Base-by-base conservation (phyloP, 2,797 vertebrate genomes). In the Synanceia verrucosa region DNA sequence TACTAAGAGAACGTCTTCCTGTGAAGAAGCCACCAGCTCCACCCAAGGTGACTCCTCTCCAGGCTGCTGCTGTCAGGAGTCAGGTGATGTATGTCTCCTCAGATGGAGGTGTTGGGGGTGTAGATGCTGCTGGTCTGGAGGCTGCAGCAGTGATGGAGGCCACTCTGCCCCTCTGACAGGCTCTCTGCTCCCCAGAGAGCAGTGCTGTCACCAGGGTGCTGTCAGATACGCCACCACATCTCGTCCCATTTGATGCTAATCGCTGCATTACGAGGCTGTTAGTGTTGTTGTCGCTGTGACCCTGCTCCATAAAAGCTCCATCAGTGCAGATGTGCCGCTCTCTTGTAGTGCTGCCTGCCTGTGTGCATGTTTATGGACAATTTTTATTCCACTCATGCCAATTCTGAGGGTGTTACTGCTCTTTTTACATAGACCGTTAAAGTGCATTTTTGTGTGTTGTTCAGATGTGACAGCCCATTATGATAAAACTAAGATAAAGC, bases 11-110 rank as follows among this genome's bases (percentile, higher is more conserved):
- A 66, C 34, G 23, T 79, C 66, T 82, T 70, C 65, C 4, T 34
- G 55, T 53, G 21, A 53, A 73, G 72, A 71, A 78, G 57, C 70
- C 55, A 65, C 16, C 5, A n/a, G 73, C 82, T 74, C 81, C 81
- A 59, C 81, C 78, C 88, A 89, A 86, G 89, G 84, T 89, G 83
- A 86, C 82, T 89, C 67, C 60, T 73, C 65, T 75, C 50, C 57
- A n/a, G 9, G 21, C 76, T 77, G 67, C 55, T 48, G 74, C 84
- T 82, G 82, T 83, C 86, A 86, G 72, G 56, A 67, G 18, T 51
- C 73, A 6, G 66, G 70, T 85, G 87, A 91, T 88, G 85, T 84
- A 88, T 79, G 65, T 44, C 68, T 76, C 70, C 81, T 73, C 44
- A 21, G 47, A 44, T 65, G 65, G 67, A 21, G 67, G 55, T 53